These are phyloP conservation scores for Idaea dimidiata DNA, from an alignment of 2,888 invertebrate species.

Conservation along the genomic window DNA sequence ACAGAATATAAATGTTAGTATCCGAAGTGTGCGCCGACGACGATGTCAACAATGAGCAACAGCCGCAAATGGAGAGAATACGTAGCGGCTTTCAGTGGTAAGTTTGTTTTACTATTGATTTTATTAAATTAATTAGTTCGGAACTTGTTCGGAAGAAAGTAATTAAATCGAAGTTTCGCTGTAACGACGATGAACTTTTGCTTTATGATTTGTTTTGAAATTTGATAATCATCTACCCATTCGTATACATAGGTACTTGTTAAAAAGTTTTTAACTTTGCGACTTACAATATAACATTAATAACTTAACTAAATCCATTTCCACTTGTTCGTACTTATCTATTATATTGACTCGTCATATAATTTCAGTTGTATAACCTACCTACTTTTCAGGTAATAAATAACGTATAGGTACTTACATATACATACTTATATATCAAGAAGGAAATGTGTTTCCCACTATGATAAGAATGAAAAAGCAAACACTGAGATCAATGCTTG, in stretches of 20 bases:
- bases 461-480: not conserved
- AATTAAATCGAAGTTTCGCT: not conserved
- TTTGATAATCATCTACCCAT: not conserved
- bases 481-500: not conserved
- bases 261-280: not conserved
- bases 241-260: not conserved
- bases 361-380: not conserved
- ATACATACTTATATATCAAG: too few species aligned
- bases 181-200: not conserved
- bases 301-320: not conserved
- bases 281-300: not conserved
- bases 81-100: conserved; percentile 74
- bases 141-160: not conserved
- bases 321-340: not conserved
- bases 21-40: conserved; percentile 47
- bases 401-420: not conserved
- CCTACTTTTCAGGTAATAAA: not conserved
- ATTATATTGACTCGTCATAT: not conserved
- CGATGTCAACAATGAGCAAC: conserved; percentile 55
- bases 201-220: not conserved
- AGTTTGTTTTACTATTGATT: conserved; percentile 41
- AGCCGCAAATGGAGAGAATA: conserved; percentile 75
- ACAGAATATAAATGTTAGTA: conserved; percentile 70
- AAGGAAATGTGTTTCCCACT: not conserved
- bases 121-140: conserved; percentile 15